Evolutionary conservation across 2,113 vertebrate genomes (phyloP).

Genomic region (Balaenoptera acutorostrata): DNA sequence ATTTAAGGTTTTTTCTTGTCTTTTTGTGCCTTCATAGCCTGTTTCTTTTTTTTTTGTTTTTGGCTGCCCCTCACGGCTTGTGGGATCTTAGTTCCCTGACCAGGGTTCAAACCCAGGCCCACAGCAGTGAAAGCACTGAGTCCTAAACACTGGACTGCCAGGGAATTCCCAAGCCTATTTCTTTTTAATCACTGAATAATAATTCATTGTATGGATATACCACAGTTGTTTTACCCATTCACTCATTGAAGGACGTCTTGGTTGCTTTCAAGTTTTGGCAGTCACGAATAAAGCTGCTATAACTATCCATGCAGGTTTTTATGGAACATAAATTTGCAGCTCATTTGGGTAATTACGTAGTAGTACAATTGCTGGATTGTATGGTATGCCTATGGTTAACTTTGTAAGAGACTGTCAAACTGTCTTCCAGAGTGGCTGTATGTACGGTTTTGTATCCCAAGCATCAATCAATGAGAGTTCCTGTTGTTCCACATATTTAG

Average conservation of each 20-base stretch:
- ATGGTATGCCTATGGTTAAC: neutral
- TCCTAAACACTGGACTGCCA: neutral
- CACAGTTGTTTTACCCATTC: neutral
- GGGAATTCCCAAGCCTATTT: neutral
- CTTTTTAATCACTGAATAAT: neutral
- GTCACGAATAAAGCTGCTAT: neutral
- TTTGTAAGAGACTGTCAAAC: neutral
- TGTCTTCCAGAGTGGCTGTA: neutral
- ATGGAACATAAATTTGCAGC: neutral
- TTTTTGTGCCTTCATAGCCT: too few relatives aligned
- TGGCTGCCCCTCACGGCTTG: neutral
- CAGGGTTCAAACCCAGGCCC: neutral
- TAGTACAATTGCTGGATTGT: neutral
- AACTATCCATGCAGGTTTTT: neutral
- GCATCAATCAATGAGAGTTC: neutral
- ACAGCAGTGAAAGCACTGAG: neutral
- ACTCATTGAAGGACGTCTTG: neutral
- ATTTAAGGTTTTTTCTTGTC: neutral
- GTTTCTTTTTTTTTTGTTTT: neutral
- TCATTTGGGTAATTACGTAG: neutral
- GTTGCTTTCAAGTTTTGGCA: neutral
- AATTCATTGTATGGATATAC: neutral
- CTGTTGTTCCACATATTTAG: neutral
- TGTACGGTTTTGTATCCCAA: neutral
- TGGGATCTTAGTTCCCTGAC: neutral